Conservation (phyloP, 2,797 vertebrate species). For the Acropternis orthonyx region DNA sequence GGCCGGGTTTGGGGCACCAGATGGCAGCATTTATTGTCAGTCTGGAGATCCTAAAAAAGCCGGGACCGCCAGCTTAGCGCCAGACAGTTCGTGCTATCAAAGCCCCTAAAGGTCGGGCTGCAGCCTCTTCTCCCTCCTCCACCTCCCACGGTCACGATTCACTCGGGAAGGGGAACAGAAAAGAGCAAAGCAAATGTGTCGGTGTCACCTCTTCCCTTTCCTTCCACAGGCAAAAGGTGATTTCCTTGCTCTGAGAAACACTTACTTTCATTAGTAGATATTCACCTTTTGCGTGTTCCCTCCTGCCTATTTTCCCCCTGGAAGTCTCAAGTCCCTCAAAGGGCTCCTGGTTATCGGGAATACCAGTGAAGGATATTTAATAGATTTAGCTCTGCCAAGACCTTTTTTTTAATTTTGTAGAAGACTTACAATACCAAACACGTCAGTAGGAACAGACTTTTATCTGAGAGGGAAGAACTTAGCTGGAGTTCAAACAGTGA, state of each 20-base stretch:
- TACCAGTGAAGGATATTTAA: background rate
- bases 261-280: background rate
- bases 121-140: background rate
- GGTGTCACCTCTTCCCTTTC: background rate
- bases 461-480: background rate
- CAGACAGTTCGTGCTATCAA: rapidly evolving
- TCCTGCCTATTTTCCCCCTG: background rate
- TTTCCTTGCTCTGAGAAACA: background rate
- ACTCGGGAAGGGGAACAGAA: background rate
- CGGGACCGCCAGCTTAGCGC: rapidly evolving
- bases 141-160: rapidly evolving
- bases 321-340: background rate
- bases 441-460: background rate
- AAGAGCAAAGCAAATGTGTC: background rate
- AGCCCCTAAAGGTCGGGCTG: background rate
- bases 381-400: background rate
- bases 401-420: background rate
- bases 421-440: background rate
- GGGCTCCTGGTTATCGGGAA: background rate
- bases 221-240: background rate
- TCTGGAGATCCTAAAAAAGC: background rate
- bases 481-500: background rate
- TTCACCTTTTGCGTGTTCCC: background rate
- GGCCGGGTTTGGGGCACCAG: conserved; percentile 14
- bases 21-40: conserved; percentile 57